Evolutionary conservation across 2,888 invertebrate species (phyloP), one percentile per base, ranked within the genome.

Genomic region (Platycheirus rosarum): DNA sequence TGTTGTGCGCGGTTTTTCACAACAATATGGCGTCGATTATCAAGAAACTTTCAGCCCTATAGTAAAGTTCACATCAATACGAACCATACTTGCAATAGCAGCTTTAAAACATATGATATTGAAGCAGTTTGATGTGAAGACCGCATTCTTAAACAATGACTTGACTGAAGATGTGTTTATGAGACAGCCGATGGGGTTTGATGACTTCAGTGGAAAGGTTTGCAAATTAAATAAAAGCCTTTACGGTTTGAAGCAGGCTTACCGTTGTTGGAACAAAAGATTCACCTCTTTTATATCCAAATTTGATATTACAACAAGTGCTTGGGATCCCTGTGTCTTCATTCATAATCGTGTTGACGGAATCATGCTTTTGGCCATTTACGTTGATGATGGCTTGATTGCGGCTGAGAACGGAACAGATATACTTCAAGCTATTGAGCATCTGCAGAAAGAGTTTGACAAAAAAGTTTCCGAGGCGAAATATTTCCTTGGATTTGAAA

Each of bases 271-370:
- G 85, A 86, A 87, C 20, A 20, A 76, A 42, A 85, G 70, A 63
- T 86, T 87, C 23, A 71, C 75, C 6, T 49, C 84, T 9, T 84
- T 86, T 49, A 37, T 87, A 14, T 23, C 71, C 1, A 85, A 68
- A 37, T 85, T 86, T 76, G 79, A 80, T 13, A 78, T 87, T 18
- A 78, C 79, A 49, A 65, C 85, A 53, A 85, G 84, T 63, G 49
- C 66, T 16, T 78, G 84, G n/a, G 88, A 87, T 79, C 79, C 85
- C n/a, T 87, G 87, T 68, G 85, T 87, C 8, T 87, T 85, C 65
- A 14, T 66, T 29, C 65, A 70, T 11, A 35, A 77, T 37, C 66
- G 60, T 42, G 69, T 55, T 18, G 55, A 73, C 40, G 63, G 49
- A n/a, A 66, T 46, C 9, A 63, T 85, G 4, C 75, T 86, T 13